phyloP scores from a whole-genome alignment of 2,888 invertebrate genomes.

The Oligia latruncula region DNA sequence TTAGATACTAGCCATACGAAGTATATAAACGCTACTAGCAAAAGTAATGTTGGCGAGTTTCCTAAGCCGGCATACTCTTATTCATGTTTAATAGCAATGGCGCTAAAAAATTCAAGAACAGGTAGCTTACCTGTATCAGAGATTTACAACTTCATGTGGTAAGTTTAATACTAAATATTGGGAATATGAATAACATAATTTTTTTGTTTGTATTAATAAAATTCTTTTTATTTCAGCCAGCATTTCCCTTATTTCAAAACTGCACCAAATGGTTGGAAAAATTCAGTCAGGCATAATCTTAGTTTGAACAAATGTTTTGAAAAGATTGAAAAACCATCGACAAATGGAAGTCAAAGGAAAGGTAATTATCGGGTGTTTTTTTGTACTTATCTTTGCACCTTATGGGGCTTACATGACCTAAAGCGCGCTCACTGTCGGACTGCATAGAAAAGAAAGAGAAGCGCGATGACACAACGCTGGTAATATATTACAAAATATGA shows the following conservation, averaged over 20 bases:
- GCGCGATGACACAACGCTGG: too few relatives aligned
- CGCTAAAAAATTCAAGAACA: constrained; percentile 98
- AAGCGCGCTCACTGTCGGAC: too few relatives aligned
- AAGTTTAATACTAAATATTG: constrained; percentile 80
- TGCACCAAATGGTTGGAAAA: constrained; percentile 99
- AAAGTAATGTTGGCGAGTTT: constrained; percentile 91
- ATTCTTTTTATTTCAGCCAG: constrained; percentile 91
- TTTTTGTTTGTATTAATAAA: constrained; percentile 5
- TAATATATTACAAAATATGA: too few relatives aligned
- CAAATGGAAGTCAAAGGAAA: constrained; percentile 95
- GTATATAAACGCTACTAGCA: constrained; percentile 81
- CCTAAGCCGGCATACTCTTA: constrained; percentile 99
- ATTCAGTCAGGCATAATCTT: constrained; percentile 99
- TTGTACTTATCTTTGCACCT: not conserved
- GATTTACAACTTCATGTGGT: constrained; percentile 99
- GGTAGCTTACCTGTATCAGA: constrained; percentile 99
- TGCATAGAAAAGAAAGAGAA: too few relatives aligned
- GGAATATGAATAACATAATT: not conserved
- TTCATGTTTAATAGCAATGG: constrained; percentile 99
- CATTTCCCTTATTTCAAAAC: constrained; percentile 99
- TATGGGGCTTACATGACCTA: too few relatives aligned
- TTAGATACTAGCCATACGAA: constrained; percentile 85
- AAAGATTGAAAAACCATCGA: constrained; percentile 98
- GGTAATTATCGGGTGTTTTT: constrained; percentile 78
- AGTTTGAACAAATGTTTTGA: constrained; percentile 99